phyloP scores from a whole-genome alignment of 2,888 invertebrate genomes.

The Lithophane socia region DNA sequence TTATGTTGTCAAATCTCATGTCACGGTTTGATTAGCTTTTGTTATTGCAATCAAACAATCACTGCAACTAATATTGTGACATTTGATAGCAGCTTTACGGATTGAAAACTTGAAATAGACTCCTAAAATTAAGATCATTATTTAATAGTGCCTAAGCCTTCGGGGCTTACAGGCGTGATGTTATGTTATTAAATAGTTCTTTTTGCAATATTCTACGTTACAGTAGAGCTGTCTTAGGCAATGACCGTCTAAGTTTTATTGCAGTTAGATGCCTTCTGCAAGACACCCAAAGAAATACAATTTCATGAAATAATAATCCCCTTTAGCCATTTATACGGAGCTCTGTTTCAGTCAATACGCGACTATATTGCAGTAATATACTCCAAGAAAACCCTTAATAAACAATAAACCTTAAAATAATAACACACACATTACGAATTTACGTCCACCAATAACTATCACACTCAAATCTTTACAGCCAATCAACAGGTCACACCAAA shows the following conservation, averaged over 20 bases:
- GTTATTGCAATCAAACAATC: not conserved
- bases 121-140: not conserved
- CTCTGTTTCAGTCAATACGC: not conserved
- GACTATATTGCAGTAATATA: not conserved
- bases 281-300: not conserved
- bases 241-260: no score
- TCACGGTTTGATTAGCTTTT: constrained; percentile 3
- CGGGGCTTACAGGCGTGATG: not conserved
- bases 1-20: constrained; percentile 1
- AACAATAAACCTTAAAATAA: not conserved
- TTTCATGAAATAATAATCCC: not conserved
- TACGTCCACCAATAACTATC: constrained; percentile 17
- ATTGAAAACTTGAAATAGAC: not conserved
- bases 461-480: constrained; percentile 30
- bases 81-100: not conserved
- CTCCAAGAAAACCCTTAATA: not conserved
- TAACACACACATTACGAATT: constrained; percentile 2
- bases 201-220: not conserved
- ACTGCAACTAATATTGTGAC: not conserved
- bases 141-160: not conserved
- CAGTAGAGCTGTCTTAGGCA: not conserved
- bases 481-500: constrained; percentile 10
- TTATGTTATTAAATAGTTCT: not conserved
- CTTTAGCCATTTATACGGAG: not conserved
- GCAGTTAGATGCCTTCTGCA: not conserved